Evolutionary conservation across 2,113 vertebrate genomes (phyloP), one percentile per base, ranked within the genome.

Genomic region (Picathartes gymnocephalus): DNA sequence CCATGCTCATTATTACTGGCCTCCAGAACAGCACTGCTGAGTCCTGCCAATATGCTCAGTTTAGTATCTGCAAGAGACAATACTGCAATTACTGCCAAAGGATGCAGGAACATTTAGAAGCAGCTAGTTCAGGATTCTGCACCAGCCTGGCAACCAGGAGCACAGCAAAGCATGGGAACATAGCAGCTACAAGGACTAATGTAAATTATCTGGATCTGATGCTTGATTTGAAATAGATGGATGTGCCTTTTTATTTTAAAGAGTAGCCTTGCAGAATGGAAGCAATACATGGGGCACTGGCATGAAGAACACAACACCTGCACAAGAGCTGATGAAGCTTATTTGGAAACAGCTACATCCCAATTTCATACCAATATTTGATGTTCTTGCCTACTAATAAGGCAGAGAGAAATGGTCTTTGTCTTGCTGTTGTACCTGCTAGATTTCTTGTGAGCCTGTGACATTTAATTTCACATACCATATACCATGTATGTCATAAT

Each of bases 1-100:
- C 64, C 94, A 91, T 83, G 88, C 93, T 96, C 94, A 93, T 97
- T 95, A 97, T 92, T 96, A 86, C 58, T 91, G 90, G 69, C 90
- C 58, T 88, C 60, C 92, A 94, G 92, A 87, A 78, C 68, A 93
- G 88, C 82, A 58, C 94, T 88, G 93, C 82, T 94, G 82, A 93
- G 42, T 86, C 88, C 93, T 96, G 94, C 92, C 95, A 96, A 96
- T 92, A 50, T 0, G 15, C 85, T 71, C 56, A 42, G 92, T 60
- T 80, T 82, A 64, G 79, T 78, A 81, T 94, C 92, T 93, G 92
- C 64, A 83, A 71, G 90, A 94, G 85, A 97, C 85, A 95, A 92
- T 94, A 60, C 94, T 94, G 88, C 65, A 96, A 96, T 96, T 96
- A 95, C 92, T 92, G 94, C 60, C 87, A 78, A 95, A 93, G 79